Conservation (phyloP, 1,140 invertebrate species). For the Lordiphosa mommai region DNA sequence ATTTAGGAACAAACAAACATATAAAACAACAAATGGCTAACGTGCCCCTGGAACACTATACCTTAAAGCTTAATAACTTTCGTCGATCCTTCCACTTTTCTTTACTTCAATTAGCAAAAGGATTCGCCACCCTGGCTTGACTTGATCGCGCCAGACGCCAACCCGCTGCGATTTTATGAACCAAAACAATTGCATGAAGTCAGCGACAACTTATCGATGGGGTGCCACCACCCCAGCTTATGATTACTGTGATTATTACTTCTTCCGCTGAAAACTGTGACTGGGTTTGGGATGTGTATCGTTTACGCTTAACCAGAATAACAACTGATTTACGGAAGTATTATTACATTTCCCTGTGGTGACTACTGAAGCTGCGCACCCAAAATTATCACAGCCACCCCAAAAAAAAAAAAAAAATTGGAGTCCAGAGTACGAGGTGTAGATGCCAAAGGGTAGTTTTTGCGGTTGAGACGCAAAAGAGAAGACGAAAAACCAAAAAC, state of each 20-base stretch:
- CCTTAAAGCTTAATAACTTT: no score
- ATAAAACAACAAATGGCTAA: slow-evolving; percentile 64
- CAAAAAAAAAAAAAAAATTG: neutral
- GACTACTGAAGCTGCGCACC: slow-evolving; percentile 47
- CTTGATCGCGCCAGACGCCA: slow-evolving; percentile 51
- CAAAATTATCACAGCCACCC: slow-evolving; percentile 72
- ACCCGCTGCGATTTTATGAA: slow-evolving; percentile 76
- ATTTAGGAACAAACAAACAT: neutral
- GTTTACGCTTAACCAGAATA: slow-evolving; percentile 72
- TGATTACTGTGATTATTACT: slow-evolving; percentile 64
- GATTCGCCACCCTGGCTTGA: no score
- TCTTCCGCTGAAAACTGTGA: slow-evolving; percentile 6
- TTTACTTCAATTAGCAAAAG: no score
- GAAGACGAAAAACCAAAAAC: slow-evolving; percentile 8
- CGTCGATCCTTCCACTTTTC: no score
- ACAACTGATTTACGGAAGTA: slow-evolving; percentile 76
- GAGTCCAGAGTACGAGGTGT: neutral
- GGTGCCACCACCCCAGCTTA: slow-evolving; percentile 51
- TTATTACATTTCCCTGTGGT: slow-evolving; percentile 71
- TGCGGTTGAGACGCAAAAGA: slow-evolving; percentile 31
- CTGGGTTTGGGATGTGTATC: slow-evolving; percentile 41
- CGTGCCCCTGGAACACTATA: no score
- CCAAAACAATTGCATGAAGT: slow-evolving; percentile 71
- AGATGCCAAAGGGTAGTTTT: slow-evolving; percentile 12
- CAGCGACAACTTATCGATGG: slow-evolving; percentile 47